phyloP scores from a whole-genome alignment of 1,140 invertebrate genomes.

The Atta texana region DNA sequence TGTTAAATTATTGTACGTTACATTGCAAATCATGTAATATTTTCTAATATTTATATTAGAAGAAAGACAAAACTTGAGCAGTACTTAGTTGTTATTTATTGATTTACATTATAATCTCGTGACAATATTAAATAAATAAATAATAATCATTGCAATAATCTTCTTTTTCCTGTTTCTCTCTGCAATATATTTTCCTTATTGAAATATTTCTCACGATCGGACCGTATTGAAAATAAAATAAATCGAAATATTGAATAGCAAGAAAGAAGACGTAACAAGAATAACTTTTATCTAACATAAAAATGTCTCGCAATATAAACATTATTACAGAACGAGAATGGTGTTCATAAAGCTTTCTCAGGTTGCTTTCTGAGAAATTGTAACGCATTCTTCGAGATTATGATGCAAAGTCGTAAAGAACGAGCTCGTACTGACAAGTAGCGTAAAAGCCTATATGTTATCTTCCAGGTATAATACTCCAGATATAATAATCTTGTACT shows the following conservation, averaged over 20 bases:
- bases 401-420: conserved; percentile 56
- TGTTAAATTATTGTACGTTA: conserved; percentile 14
- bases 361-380: conserved; percentile 22
- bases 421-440: conserved; percentile 47
- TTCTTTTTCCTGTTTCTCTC: not conserved
- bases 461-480: conserved; percentile 43
- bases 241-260: conserved; percentile 19
- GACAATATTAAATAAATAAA: not conserved
- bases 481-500: conserved; percentile 49
- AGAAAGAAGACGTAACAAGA: not conserved
- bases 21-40: conserved; percentile 29
- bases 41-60: conserved; percentile 3
- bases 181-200: conserved; percentile 1
- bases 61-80: not conserved
- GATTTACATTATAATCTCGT: not conserved
- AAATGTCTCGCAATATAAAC: conserved; percentile 25
- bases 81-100: conserved; percentile 23
- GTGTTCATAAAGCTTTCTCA: conserved; percentile 28
- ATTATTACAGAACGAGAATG: conserved; percentile 9
- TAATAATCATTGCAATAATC: not conserved
- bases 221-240: not conserved
- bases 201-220: conserved; percentile 37
- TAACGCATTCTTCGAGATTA: conserved; percentile 35
- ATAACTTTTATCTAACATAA: conserved; percentile 8
- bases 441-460: conserved; percentile 65